Conservation (phyloP, 2,888 invertebrate species). For the Mantis religiosa region DNA sequence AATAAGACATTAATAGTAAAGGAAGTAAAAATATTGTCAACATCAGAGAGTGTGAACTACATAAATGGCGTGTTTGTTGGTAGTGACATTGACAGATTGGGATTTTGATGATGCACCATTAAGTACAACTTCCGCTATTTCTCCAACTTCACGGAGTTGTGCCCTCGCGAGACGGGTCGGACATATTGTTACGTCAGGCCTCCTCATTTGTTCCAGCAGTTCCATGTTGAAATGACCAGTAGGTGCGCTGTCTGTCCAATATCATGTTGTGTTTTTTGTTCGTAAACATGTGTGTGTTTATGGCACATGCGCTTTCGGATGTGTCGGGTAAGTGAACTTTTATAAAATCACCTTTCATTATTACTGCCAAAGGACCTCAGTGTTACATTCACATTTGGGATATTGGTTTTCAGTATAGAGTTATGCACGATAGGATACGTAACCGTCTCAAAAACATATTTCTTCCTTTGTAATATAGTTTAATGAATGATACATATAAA, state of each 20-base stretch:
- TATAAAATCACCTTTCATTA: too few species aligned
- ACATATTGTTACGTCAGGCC: neutral
- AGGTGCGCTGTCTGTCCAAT: neutral
- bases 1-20: too few species aligned
- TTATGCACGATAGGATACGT: too few species aligned
- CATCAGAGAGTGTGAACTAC: too few species aligned
- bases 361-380: too few species aligned
- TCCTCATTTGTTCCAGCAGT: neutral
- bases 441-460: too few species aligned
- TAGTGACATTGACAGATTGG: neutral
- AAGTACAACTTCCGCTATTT: slow-evolving; percentile 2
- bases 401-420: too few species aligned
- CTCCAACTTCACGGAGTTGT: slow-evolving; percentile 5
- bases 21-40: too few species aligned
- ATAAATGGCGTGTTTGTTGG: neutral
- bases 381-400: too few species aligned
- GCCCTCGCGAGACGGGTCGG: neutral
- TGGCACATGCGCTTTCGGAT: neutral
- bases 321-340: neutral
- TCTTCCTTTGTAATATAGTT: too few species aligned
- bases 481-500: too few species aligned
- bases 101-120: neutral
- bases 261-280: neutral
- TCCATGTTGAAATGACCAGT: neutral
- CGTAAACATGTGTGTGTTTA: neutral